Percentiles rank a stretch among this genome's conserved stretches.
Evolutionary conservation across 1,140 invertebrate species (phyloP).

Genomic region (Tetramorium alpestre): DNA sequence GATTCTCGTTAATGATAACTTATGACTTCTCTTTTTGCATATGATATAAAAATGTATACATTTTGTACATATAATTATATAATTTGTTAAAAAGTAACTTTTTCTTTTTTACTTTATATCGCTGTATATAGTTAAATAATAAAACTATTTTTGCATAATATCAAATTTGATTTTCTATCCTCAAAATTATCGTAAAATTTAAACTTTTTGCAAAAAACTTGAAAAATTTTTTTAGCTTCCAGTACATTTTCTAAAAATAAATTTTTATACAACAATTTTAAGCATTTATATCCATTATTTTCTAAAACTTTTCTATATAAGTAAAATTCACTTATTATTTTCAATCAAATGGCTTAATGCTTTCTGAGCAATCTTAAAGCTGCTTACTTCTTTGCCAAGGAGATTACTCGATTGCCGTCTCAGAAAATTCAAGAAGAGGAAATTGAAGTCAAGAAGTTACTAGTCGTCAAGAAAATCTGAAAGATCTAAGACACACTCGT

Average conservation of each 20-base stretch:
- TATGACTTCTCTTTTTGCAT: neutral
- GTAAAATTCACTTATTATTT: neutral
- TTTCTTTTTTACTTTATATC: neutral
- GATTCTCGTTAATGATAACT: neutral
- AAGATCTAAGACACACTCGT: neutral
- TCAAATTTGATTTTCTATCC: neutral
- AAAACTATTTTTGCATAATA: constrained; percentile 36
- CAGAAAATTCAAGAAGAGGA: neutral
- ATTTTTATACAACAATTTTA: neutral
- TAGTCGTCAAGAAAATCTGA: neutral
- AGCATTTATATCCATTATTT: neutral
- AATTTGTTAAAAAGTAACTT: neutral
- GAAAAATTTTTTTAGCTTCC: neutral
- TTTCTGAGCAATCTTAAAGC: neutral
- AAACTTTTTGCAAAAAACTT: neutral
- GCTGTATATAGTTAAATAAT: constrained; percentile 18
- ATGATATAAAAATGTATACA: neutral
- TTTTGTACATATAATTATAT: neutral
- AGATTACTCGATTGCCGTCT: constrained; percentile 1
- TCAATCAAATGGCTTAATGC: neutral
- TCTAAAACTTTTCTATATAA: neutral
- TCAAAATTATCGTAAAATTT: constrained; percentile 5
- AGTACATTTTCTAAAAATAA: neutral
- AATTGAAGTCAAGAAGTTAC: constrained; percentile 9
- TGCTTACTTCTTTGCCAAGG: neutral